Evolutionary conservation across 1,140 invertebrate species (phyloP), one percentile per base, ranked within the genome.

Genomic region (Lerema accius): DNA sequence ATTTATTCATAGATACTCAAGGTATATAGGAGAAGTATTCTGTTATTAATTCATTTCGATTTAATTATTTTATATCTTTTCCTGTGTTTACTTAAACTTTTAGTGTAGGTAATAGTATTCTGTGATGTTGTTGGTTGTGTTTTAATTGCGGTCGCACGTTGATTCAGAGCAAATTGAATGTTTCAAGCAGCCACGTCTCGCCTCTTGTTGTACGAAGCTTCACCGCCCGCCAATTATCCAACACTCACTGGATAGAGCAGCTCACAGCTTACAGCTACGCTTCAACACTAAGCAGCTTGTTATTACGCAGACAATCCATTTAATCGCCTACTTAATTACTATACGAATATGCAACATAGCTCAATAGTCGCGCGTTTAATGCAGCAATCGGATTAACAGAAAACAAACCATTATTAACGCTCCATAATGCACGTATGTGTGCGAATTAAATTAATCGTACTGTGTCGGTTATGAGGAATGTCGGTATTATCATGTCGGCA

Each of bases 131-230:
- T 68, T 70, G 70, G 65, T 74, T 61, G 67, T 64, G 72, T 78
- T 85, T 82, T 83, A 85, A 85, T 82, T 85, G 78, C 73, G 53
- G 42, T 51, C 60, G 67, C 63, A 71, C 71, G 67, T 73, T 80
- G 80, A 85, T 82, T 82, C 81, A 78, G 64, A 75, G 73, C 69
- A 82, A 81, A 81, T 81, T 84, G 80, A 81, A 82, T 80, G 76
- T 70, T 78, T 73, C 63, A 63, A 73, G 64, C 69, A 59, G 63
- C 59, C 67, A 69, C 64, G 67, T 61, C 70, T 71, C 68, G 69
- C 76, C 67, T 80, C 76, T 78, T 64, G 74, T 81, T 81, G 72
- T 77, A 63, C 51, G 50, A 35, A 55, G 56, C 46, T 11, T 32
- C 14, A n/a, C 48, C 62, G 76, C 71, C 75, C 78, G 82, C 78